These are phyloP conservation scores for Sus scrofa DNA, from an alignment of 2,113 vertebrate species.

Conservation along the genomic window DNA sequence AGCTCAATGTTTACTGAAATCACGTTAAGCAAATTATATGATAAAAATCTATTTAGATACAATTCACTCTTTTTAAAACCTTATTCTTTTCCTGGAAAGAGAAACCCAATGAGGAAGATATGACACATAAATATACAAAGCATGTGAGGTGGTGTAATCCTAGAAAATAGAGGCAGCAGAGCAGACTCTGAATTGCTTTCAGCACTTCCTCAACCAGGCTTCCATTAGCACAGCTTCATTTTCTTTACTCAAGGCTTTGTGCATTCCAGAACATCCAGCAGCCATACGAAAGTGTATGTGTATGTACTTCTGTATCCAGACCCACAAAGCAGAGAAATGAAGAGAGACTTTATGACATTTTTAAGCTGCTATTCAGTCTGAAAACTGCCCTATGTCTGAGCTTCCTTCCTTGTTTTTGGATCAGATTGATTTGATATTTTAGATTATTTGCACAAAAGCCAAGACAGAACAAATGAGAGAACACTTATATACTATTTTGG, in stretches of 20 bases:
- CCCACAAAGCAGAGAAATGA: background rate
- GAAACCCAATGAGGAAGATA: background rate
- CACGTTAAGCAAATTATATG: background rate
- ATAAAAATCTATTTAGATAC: conserved; percentile 26
- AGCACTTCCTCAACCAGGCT: background rate
- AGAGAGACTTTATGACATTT: background rate
- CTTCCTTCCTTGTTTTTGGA: background rate
- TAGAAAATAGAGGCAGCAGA: background rate
- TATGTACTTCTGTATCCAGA: background rate
- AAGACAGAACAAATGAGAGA: background rate
- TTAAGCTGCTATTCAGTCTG: background rate
- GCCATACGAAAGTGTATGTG: background rate
- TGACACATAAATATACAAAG: background rate
- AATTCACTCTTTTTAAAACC: conserved; percentile 3
- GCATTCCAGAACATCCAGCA: background rate
- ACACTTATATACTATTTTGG: background rate
- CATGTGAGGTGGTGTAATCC: background rate
- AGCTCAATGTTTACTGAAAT: background rate
- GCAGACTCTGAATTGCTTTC: background rate
- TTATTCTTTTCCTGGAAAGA: background rate
- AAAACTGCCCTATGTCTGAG: background rate
- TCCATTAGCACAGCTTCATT: background rate
- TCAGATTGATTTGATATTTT: background rate
- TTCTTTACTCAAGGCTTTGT: background rate
- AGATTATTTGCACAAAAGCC: background rate